Base-by-base conservation (phyloP, 2,113 vertebrate genomes). In the Carettochelys insculpta region DNA sequence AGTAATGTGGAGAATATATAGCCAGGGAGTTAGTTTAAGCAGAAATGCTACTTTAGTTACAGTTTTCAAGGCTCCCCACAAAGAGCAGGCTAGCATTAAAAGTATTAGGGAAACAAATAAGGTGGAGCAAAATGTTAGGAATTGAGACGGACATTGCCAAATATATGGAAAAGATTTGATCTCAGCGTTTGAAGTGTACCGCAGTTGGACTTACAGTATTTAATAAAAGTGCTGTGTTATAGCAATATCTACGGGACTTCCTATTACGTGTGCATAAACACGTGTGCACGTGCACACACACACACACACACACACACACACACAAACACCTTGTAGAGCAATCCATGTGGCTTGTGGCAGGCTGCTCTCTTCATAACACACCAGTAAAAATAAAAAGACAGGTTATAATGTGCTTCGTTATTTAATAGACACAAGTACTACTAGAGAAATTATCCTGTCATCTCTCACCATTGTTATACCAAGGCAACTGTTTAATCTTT, bases 111-210 rank as follows among this genome's bases (percentile, higher is more conserved):
- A 95, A 96, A 94, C 92, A 95, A 97, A 95, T 94, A 97, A 97
- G 96, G 96, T 97, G 96, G 96, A 95, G 93, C 83, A 92, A 96
- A 96, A 94, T 94, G 73, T 90, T 56, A 73, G 82, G 86, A 89
- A 94, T 82, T 95, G 83, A 96, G 92, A 85, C 93, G 77, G 94
- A 94, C 71, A 91, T 85, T 96, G 96, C 97, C 96, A 97, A 96
- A 96, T 97, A 79, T 96, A 97, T 97, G 97, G 96, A 97, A 97
- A 93, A 96, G 95, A 96, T 97, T 96, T 97, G 84, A 93, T 89
- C 61, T 20, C 61, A n/a, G 81, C 94, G 89, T 77, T 45, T 92
- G 88, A 96, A 95, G 92, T 10, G 29, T 84, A 77, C 71, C 90
- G 78, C 89, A 91, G 58, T 88, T 92, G 88, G 81, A 93, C 87